A percentile compares a stretch with the other conserved stretches of the same genome.
Conservation (phyloP, 2,113 vertebrate genomes). For the Alligator mississippiensis region DNA sequence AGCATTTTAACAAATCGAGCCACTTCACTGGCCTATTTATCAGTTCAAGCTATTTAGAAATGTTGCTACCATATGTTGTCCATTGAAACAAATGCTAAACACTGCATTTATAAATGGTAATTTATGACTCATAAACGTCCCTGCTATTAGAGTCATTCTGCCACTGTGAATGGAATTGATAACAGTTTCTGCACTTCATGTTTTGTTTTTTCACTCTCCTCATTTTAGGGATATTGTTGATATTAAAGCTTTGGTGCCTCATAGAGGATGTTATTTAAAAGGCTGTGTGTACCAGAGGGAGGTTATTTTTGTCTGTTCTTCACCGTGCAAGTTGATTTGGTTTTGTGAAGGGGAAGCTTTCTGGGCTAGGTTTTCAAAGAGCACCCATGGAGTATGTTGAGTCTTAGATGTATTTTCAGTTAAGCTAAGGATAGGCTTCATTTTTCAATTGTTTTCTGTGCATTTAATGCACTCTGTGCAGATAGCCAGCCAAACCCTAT, state of each 20-base stretch:
- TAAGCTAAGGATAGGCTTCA: not conserved
- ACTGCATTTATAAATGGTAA: slow-evolving; percentile 83
- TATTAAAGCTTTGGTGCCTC: slow-evolving; percentile 76
- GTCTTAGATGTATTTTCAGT: not conserved
- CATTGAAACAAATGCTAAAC: slow-evolving; percentile 82
- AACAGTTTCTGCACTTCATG: slow-evolving; percentile 73
- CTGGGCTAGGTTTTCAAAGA: not conserved
- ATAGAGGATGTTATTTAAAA: slow-evolving; percentile 76
- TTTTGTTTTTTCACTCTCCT: slow-evolving; percentile 48
- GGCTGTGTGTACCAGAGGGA: slow-evolving; percentile 48
- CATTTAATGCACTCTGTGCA: accelerated
- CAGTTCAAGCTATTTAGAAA: slow-evolving; percentile 82
- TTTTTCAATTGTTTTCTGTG: not conserved
- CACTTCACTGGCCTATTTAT: slow-evolving; percentile 82
- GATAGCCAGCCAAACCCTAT: not conserved
- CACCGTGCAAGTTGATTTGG: not conserved
- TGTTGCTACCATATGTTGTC: slow-evolving; percentile 80
- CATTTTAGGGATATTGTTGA: slow-evolving; percentile 73
- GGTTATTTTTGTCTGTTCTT: slow-evolving; percentile 64
- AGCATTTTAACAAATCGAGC: slow-evolving; percentile 82
- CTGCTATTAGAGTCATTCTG: slow-evolving; percentile 84
- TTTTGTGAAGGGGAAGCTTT: slow-evolving; percentile 10
- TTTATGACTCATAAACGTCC: slow-evolving; percentile 82
- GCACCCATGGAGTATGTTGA: not conserved
- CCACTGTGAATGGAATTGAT: slow-evolving; percentile 81